These are phyloP conservation scores for Molorchus minor DNA, from an alignment of 2,888 invertebrate species.

Conservation along the genomic window DNA sequence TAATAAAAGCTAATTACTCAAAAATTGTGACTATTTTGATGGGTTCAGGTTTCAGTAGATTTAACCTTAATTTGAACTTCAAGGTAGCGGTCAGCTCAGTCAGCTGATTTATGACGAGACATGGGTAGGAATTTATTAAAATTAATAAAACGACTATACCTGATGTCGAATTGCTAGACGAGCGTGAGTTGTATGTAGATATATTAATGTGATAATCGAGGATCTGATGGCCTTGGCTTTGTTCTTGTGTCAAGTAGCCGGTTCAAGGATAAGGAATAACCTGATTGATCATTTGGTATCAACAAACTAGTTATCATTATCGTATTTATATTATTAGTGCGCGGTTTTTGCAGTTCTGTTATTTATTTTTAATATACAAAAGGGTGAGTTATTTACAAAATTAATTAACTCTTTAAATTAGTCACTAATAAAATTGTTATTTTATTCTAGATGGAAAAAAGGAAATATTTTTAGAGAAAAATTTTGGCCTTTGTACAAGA, in stretches of 20 bases:
- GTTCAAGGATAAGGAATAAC: slow-evolving; percentile 54
- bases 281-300: slow-evolving; percentile 33
- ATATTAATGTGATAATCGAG: slow-evolving; percentile 10
- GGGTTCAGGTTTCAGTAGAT: too few relatives aligned
- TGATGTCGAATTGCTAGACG: too few relatives aligned
- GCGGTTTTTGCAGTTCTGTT: slow-evolving; percentile 29
- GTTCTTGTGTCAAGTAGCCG: slow-evolving; percentile 47
- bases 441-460: slow-evolving; percentile 33
- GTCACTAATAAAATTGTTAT: not conserved
- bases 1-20: too few relatives aligned
- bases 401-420: not conserved
- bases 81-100: too few relatives aligned
- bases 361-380: slow-evolving; percentile 3
- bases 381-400: not conserved
- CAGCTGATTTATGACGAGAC: too few relatives aligned
- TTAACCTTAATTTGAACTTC: too few relatives aligned
- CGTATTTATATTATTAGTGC: slow-evolving; percentile 29
- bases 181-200: too few relatives aligned
- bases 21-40: too few relatives aligned
- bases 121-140: too few relatives aligned
- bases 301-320: slow-evolving; percentile 31
- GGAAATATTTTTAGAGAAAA: slow-evolving; percentile 27
- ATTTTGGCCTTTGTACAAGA: slow-evolving; percentile 26
- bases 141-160: too few relatives aligned
- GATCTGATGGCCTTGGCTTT: slow-evolving; percentile 48